Evolutionary conservation across 2,113 vertebrate species (phyloP), one percentile per base, ranked within the genome.

Genomic region (Piliocolobus tephrosceles): DNA sequence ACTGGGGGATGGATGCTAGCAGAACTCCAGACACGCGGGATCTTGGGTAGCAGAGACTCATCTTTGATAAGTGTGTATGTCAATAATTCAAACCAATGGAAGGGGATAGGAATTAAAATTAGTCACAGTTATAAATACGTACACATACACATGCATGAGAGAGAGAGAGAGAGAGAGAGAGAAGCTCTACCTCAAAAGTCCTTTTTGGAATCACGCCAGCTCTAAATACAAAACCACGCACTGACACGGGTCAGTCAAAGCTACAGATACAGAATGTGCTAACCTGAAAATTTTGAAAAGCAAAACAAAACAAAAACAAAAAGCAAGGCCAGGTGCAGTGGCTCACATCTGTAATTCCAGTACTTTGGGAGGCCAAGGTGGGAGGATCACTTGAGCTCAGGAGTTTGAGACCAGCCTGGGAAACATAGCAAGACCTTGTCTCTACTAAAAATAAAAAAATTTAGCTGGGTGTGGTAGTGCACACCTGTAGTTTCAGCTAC

Each of bases 1-100:
- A 87, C 75, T 68, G 70, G 72, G 58, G 91, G 95, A 97, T 72
- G 86, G 92, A 92, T 81, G 94, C 58, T 95, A 88, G 91, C 84
- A 98, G 96, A 93, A 73, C 64, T 89, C 75, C 45, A 91, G 45
- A 68, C 85, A 84, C 25, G 12, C 58, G n/a, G 82, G 76, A 30
- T 55, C 87, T 92, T 0, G 90, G 91, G 86, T 61, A 90, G 90
- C 83, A 75, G 94, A 84, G 89, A 61, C 82, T 58, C 2, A 73
- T 78, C 86, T 30, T 57, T 93, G 80, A 47, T 96, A 55, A 76
- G 22, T 38, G 3, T 70, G 6, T 80, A 52, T 80, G 47, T 93
- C 68, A 79, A 13, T 64, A 55, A 70, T 76, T 79, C 47, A 80
- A 81, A 92, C 64, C 88, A 80, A 55, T 32, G 52, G 35, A 61